phyloP scores from a whole-genome alignment of 2,888 invertebrate species.

The Deilephila elpenor region DNA sequence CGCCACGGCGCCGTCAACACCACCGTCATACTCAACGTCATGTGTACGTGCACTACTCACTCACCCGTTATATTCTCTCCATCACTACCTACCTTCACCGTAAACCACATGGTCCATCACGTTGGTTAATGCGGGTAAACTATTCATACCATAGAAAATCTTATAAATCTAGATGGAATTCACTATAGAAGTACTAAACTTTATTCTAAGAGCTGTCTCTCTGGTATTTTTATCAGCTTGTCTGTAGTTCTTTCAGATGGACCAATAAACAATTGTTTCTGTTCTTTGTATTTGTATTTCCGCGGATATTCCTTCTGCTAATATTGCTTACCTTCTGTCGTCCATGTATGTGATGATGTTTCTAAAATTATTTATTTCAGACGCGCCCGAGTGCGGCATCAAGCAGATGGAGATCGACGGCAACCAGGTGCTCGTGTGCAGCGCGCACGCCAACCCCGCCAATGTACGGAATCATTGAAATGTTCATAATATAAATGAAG shows the following conservation, averaged over 20 bases:
- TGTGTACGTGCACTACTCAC: slow-evolving; percentile 87
- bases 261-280: too few species aligned
- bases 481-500: too few species aligned
- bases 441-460: slow-evolving; percentile 91
- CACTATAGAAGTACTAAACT: too few species aligned
- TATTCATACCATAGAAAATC: too few species aligned
- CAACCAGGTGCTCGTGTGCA: slow-evolving; percentile 91
- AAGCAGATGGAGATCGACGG: slow-evolving; percentile 89
- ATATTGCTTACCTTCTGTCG: neutral
- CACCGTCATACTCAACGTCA: slow-evolving; percentile 90
- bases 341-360: neutral
- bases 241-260: too few species aligned
- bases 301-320: neutral
- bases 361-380: slow-evolving; percentile 75
- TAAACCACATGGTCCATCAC: too few species aligned
- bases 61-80: too few species aligned
- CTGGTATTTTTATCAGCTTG: too few species aligned
- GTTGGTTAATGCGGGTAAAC: too few species aligned
- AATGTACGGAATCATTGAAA: slow-evolving; percentile 72
- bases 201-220: too few species aligned
- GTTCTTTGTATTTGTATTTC: too few species aligned
- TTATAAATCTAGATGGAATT: too few species aligned
- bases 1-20: slow-evolving; percentile 90
- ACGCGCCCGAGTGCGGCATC: slow-evolving; percentile 93
- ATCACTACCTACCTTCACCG: neutral